These are phyloP conservation scores for Dipodomys spectabilis DNA, from an alignment of 2,113 vertebrate genomes.

Conservation along the genomic window DNA sequence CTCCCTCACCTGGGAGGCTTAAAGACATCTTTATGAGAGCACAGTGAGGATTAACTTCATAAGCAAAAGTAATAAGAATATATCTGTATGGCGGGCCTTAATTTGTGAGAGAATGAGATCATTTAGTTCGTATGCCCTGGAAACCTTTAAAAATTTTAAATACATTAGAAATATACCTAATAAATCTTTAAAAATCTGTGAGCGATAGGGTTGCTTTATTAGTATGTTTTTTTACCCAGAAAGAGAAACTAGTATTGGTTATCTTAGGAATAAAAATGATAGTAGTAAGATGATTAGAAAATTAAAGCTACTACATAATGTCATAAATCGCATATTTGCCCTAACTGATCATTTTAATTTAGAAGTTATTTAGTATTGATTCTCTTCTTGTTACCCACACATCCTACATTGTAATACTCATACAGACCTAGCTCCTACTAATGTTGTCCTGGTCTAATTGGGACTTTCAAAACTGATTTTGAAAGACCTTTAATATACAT, in stretches of 20 bases:
- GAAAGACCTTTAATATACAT: slow-evolving; percentile 5
- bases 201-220: neutral
- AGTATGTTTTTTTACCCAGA: neutral
- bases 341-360: neutral
- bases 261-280: neutral
- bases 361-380: neutral
- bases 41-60: slow-evolving; percentile 73
- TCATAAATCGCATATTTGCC: neutral
- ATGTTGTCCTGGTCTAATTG: slow-evolving; percentile 3
- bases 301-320: neutral
- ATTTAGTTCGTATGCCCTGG: slow-evolving; percentile 59
- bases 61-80: slow-evolving; percentile 55
- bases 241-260: neutral
- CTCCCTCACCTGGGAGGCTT: slow-evolving; percentile 67
- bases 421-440: neutral
- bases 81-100: slow-evolving; percentile 46
- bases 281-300: neutral
- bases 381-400: neutral
- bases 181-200: slow-evolving; percentile 50
- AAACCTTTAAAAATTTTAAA: slow-evolving; percentile 60
- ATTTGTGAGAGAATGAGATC: slow-evolving; percentile 72
- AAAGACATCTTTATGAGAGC: slow-evolving; percentile 59
- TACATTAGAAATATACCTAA: slow-evolving; percentile 41
- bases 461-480: slow-evolving; percentile 46
- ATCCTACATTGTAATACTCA: neutral